Base-by-base conservation (phyloP, 1,140 invertebrate species). In the Phymorhynchus buccinoides region DNA sequence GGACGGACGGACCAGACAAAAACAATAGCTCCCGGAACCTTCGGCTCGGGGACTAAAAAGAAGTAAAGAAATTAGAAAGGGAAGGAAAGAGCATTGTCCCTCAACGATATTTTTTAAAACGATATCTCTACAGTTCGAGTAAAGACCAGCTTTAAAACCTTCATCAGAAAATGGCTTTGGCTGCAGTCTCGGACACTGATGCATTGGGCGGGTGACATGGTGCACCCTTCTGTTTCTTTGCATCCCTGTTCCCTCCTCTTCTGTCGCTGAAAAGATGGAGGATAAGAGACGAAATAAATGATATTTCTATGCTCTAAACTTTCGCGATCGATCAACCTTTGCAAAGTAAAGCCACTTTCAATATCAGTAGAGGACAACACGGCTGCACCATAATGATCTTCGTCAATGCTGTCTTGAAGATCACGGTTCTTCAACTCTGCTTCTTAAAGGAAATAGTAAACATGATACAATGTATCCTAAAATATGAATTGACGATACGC, bases 101-200 rank as follows among this genome's bases (percentile, higher is more conserved):
- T 42, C 6, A 18, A 80, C 44, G 35, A 56, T 32, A 62, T 9
- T 41, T 39, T n/a, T n/a, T 27, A 18, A 18, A 77, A 80, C 79
- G 35, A 3, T 18, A 27, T 39, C 35, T 32, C 35, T 41, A 39
- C 37, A 75, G 27, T 12, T 27, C 37, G 73, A 7, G 37, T 9
- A 37, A 62, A 37, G 32, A 4, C 7, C 7, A 75, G 73, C 37
- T 14, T 27, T 75, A 75, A 79, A 79, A 32, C 32, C 42, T n/a
- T n/a, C 37, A 32, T 79, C 77, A 56, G 42, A 56, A 48, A 52
- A 79, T 12, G n/a, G 41, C 27, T n/a, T 41, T 41, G 41, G 42
- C 77, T 79, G 77, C 77, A n/a, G 27, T 30, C 44, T 32, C 42
- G 48, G 77, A 44, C 77, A 79, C 44, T 79, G 77, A 79, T 79